Evolutionary conservation across 1,140 invertebrate genomes (phyloP).

Genomic region (Dufourea novaeangliae): DNA sequence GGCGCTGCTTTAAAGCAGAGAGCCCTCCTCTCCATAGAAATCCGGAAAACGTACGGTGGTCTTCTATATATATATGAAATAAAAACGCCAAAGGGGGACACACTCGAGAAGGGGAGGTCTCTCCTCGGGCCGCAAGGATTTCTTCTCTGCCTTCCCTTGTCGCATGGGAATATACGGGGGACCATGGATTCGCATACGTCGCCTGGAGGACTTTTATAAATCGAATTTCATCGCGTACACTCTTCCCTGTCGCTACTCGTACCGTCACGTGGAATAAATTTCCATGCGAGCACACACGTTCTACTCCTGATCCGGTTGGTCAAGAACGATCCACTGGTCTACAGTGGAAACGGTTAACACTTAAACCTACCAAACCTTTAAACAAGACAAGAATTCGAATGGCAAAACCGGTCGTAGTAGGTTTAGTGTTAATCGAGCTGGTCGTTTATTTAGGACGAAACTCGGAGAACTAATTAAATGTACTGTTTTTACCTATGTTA

Average conservation of each 20-base stretch:
- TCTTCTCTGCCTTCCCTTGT: not conserved
- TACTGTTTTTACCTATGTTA: no score
- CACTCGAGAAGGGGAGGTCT: not conserved
- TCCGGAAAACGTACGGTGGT: constrained; percentile 42
- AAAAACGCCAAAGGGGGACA: constrained; percentile 15
- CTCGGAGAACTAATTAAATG: no score
- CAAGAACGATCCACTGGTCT: no score
- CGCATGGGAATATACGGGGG: constrained; percentile 41
- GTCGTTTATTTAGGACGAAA: no score
- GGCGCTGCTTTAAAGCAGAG: no score
- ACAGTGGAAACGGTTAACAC: no score
- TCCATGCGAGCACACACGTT: constrained; percentile 2
- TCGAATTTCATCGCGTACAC: not conserved
- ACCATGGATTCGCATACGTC: constrained; percentile 30
- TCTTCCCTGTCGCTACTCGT: not conserved
- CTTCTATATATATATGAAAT: constrained; percentile 31
- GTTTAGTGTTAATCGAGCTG: no score
- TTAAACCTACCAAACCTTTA: no score
- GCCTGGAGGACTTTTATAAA: not conserved
- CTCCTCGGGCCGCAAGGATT: not conserved
- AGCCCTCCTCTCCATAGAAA: constrained; percentile 37
- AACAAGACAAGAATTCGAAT: no score
- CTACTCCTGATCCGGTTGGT: not conserved
- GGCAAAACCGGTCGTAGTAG: no score
- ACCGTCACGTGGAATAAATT: not conserved